Evolutionary conservation across 2,888 invertebrate species (phyloP), one percentile per base, ranked within the genome.

Genomic region (Liopterus haemorrhoidalis): DNA sequence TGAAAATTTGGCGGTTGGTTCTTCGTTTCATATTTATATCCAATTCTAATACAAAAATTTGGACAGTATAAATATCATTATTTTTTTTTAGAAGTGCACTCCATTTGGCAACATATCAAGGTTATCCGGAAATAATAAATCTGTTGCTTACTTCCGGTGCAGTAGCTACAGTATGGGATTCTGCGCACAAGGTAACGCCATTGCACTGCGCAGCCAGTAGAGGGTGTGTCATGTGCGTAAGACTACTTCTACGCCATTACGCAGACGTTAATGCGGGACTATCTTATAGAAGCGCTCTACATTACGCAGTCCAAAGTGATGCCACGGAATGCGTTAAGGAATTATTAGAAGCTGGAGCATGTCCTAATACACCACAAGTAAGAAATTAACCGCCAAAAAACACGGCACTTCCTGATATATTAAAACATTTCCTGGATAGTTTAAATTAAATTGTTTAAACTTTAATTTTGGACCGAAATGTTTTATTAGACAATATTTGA

Each of bases 281-380:
- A 15, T 55, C 62, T 9, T 52, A 44, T 21, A 77, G 78, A 51
- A 87, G 86, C 27, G 84, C 92, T 1, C 68, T 93, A 49, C 88
- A 90, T 63, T 88, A 85, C 63, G 92, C 92, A 1, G 87, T 89
- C 39, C 76, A 85, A 53, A 85, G 82, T 58, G 77, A 82, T 59
- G 79, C 82, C 8, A 70, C 76, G 42, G 82, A 84, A 51, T 88
- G 88, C 57, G 85, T 85, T 2, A 74, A 76, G 59, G 74, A 76
- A 52, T 70, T 93, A 50, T 65, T 91, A 39, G 76, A 81, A 54
- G 79, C 81, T 51, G 87, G 88, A 35, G 91, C 91, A 2, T 79
- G 78, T 59, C 83, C 91, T 16, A 88, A 91, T 60, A 85, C 85
- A 44, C 82, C 83, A 18, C 88, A 89, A 74, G 83, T 82, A 60